These are phyloP conservation scores for Ommatoiulus sabulosus DNA, from an alignment of 2,888 invertebrate species.

Conservation along the genomic window DNA sequence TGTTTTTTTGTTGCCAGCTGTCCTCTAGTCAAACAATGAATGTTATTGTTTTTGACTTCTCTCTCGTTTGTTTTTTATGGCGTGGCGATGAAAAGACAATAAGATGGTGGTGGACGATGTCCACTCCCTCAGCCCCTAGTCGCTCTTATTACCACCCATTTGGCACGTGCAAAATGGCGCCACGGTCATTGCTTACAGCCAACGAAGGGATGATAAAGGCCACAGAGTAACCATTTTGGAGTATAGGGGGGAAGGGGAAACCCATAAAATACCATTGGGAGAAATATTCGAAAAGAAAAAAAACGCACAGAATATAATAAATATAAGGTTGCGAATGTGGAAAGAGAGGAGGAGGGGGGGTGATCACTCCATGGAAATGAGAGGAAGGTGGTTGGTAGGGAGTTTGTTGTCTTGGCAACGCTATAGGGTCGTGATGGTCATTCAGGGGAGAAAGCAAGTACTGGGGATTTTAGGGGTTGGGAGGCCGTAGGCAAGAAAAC, in stretches of 20 bases:
- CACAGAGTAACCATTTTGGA: no score
- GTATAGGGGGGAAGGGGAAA: neutral
- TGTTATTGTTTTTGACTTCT: conserved; percentile 15
- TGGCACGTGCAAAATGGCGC: neutral
- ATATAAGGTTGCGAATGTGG: neutral
- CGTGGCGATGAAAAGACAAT: neutral
- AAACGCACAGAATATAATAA: neutral
- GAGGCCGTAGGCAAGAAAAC: neutral
- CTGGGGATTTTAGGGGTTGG: neutral
- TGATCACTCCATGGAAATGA: conserved; percentile 26
- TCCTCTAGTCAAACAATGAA: neutral
- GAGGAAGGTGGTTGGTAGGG: conserved; percentile 20
- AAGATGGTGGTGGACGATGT: neutral
- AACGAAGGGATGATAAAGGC: no score
- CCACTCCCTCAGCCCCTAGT: neutral
- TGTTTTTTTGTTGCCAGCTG: neutral
- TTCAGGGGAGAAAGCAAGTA: neutral
- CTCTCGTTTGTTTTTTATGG: neutral
- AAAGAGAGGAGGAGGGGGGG: neutral
- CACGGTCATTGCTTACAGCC: neutral
- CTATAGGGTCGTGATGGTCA: neutral
- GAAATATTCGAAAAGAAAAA: neutral
- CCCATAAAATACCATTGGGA: neutral
- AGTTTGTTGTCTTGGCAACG: conserved; percentile 9
- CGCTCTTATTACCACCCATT: neutral